phyloP scores from a whole-genome alignment of 2,888 invertebrate genomes.

The Matsumyia berberina region DNA sequence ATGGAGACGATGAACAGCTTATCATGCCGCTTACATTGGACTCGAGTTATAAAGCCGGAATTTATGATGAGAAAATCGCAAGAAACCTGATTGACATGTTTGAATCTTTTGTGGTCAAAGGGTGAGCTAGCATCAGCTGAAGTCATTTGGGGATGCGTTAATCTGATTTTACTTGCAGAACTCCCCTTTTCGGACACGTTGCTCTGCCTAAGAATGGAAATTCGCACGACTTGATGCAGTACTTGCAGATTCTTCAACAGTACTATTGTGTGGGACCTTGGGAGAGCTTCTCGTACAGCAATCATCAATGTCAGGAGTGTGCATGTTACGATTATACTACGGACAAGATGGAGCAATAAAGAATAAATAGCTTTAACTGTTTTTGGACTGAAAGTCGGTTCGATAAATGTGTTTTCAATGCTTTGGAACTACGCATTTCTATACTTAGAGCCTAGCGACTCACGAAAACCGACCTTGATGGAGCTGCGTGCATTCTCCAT shows the following conservation, averaged over 20 bases:
- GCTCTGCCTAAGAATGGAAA: conserved; percentile 38
- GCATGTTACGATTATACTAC: conserved; percentile 26
- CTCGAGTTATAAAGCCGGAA: background rate
- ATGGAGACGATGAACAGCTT: conserved; percentile 62
- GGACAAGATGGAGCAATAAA: background rate
- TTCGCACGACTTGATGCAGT: conserved; percentile 8
- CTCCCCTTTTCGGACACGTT: conserved; percentile 33
- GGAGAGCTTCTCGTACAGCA: conserved; percentile 5
- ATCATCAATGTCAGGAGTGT: background rate
- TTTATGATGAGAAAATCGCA: conserved; percentile 41
- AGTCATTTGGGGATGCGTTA: background rate
- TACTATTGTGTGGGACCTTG: conserved; percentile 44
- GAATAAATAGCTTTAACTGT: background rate
- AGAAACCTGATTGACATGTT: conserved; percentile 54
- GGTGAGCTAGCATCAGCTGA: conserved; percentile 6
- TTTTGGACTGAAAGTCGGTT: too few species aligned
- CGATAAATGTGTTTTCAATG: too few species aligned
- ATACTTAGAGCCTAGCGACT: too few species aligned
- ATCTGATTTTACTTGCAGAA: conserved; percentile 19
- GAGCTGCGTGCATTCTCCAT: too few species aligned
- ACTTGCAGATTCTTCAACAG: conserved; percentile 44
- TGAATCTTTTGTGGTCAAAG: conserved; percentile 28
- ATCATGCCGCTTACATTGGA: conserved; percentile 9
- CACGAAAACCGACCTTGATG: too few species aligned
- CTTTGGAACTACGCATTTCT: too few species aligned